Base-by-base conservation (phyloP, 2,888 invertebrate genomes). In the Anthophora plumipes region DNA sequence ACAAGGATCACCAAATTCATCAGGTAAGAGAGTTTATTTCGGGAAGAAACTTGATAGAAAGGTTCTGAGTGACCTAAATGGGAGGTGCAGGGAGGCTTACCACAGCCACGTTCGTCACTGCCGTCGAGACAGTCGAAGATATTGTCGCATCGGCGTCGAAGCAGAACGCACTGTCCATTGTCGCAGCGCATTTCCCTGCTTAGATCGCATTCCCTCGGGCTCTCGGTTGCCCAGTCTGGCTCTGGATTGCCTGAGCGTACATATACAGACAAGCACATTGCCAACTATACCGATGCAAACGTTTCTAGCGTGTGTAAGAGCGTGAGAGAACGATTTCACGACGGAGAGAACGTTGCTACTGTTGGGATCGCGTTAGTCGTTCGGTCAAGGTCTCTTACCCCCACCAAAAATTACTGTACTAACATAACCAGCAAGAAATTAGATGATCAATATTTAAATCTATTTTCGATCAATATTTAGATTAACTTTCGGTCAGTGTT, bases 51-150 rank as follows among this genome's bases (percentile, higher is more conserved):
- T 31, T 11, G n/a, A n/a, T n/a, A n/a, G n/a, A 14, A 6, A 69
- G 2, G 12, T 14, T 55, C 63, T 37, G 68, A 78, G 25, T 57
- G 77, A 75, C 50, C 50, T n/a, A 25, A 57, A 14, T 8, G 25
- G 50, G 41, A 37, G 41, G 4, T 4, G 11, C 43, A 57, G 48
- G 59, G 46, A 46, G 78, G 73, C 79, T 86, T 86, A 86, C 86
- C 94, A 92, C 96, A 96, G 82, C 94, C 93, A 22, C 92, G 92
- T 93, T 96, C 96, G 87, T 96, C 96, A 7, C 95, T 95, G 71
- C 94, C 94, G 90, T 96, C 96, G 41, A 90, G 82, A 89, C 96
- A 96, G 90, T 96, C 96, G 41, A 64, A 63, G 46, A 93, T 86
- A 63, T 94, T 94, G 90, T 97, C 96, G 90, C 97, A 97, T 73